Conservation (phyloP, 1,140 invertebrate genomes). For the Gonatopus flavifemur region DNA sequence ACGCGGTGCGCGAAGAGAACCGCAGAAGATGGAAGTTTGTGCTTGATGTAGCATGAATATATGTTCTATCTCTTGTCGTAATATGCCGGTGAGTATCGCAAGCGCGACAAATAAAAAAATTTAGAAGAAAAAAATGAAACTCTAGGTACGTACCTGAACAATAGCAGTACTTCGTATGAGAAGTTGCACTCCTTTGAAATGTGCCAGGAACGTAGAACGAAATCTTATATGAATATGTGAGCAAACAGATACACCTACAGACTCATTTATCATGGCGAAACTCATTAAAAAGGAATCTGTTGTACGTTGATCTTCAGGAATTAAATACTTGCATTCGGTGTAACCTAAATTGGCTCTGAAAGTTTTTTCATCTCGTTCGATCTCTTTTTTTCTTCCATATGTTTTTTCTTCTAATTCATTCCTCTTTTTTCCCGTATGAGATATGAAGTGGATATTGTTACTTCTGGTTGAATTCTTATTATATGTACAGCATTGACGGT, state of each 20-base stretch:
- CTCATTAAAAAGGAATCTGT: slow-evolving; percentile 55
- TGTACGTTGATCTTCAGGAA: slow-evolving; percentile 51
- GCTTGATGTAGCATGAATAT: slow-evolving; percentile 37
- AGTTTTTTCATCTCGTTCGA: no score
- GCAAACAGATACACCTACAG: slow-evolving; percentile 40
- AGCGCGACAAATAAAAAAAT: not conserved
- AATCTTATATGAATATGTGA: slow-evolving; percentile 2
- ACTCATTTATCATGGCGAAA: slow-evolving; percentile 54
- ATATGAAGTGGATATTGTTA: no score
- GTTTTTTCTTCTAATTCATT: no score
- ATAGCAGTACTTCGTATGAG: slow-evolving; percentile 41
- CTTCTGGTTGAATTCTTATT: no score
- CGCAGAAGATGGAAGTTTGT: slow-evolving; percentile 40
- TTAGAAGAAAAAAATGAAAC: slow-evolving; percentile 7
- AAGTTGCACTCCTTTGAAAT: slow-evolving; percentile 38
- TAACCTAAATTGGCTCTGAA: no score
- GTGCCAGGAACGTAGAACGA: slow-evolving; percentile 40
- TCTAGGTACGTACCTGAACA: slow-evolving; percentile 30
- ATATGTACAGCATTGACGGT: no score
- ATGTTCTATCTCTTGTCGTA: no score
- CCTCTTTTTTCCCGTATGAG: no score
- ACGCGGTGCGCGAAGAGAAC: slow-evolving; percentile 29
- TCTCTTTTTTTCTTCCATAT: no score
- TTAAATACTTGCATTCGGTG: no score
- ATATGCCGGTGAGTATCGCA: slow-evolving; percentile 1